Evolutionary conservation across 2,113 vertebrate genomes (phyloP), one percentile per base, ranked within the genome.

Genomic region (Axis porcinus): DNA sequence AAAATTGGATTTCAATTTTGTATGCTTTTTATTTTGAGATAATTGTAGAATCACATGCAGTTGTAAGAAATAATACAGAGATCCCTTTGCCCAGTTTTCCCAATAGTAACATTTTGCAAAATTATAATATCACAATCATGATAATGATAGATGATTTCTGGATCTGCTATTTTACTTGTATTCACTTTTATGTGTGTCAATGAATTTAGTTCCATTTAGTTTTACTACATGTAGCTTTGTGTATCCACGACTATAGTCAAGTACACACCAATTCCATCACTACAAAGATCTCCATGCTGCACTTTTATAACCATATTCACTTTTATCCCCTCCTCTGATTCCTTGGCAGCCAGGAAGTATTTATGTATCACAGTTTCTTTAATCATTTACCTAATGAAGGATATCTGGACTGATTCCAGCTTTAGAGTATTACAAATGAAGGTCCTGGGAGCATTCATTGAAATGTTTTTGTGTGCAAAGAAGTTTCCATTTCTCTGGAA

Each of bases 401-500:
- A 62, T 6, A 27, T 57, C 27, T n/a, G 47, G 40, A 28, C 45
- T 86, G 33, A 58, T 52, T 91, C 17, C 30, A 82, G 30, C 78
- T 94, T 82, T 17, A 50, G 10, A 55, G 17, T 33, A 79, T 58
- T 67, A 76, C 13, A 89, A 62, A 64, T n/a, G 25, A 84, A 92
- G 62, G 13, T 64, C 1, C 54, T 82, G 33, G 21, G 70, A 67
- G 88, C 36, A 91, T 70, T 96, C 23, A 54, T 8, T 33, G 36
- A 40, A 6, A 91, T 30, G 76, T 30, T 43, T 96, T 50, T 90
- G 21, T 55, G 43, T 87, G 58, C 52, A 33, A 88, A 67, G 25
- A 88, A 60, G 4, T 79, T 96, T 85, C 88, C 4, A n/a, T 60
- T 92, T 97, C 79, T 92, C 85, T 95, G 78, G 84, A 88, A 88